These are phyloP conservation scores for Gastracanthus pulcherrimus DNA, from an alignment of 2,888 invertebrate genomes.

Conservation along the genomic window DNA sequence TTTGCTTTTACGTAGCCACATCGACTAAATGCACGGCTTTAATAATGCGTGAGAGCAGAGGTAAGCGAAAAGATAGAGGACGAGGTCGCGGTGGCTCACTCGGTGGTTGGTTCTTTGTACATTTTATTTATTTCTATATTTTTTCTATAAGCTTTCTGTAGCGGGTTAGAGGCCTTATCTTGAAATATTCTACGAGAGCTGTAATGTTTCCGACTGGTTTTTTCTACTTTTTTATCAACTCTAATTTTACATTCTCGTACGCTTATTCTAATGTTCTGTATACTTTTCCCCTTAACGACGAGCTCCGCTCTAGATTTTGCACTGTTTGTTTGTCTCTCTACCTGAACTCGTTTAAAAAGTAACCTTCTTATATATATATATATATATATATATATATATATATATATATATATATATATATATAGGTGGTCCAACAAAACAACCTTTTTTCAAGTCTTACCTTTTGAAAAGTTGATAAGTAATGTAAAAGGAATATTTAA, in stretches of 20 bases:
- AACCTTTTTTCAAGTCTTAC: no score
- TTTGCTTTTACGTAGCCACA: constrained; percentile 73
- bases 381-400: no score
- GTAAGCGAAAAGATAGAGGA: constrained; percentile 78
- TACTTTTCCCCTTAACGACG: not conserved
- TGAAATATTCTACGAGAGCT: not conserved
- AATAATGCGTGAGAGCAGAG: constrained; percentile 74
- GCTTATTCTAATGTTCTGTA: not conserved
- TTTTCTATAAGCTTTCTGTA: not conserved
- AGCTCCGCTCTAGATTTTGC: not conserved
- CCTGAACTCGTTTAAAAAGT: not conserved
- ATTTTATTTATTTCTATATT: constrained; percentile 26
- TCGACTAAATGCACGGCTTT: constrained; percentile 73
- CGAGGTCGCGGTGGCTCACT: constrained; percentile 72
- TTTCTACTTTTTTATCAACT: not conserved
- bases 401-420: no score
- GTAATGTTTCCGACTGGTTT: not conserved
- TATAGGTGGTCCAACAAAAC: no score
- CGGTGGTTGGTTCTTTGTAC: constrained; percentile 71
- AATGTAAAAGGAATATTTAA: no score
- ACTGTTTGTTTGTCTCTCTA: not conserved
- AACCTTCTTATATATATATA: not conserved
- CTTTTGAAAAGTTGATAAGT: no score
- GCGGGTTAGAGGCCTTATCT: not conserved
- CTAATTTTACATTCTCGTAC: not conserved